Conservation (phyloP, 2,113 vertebrate species). For the Hemibagrus wyckioides region DNA sequence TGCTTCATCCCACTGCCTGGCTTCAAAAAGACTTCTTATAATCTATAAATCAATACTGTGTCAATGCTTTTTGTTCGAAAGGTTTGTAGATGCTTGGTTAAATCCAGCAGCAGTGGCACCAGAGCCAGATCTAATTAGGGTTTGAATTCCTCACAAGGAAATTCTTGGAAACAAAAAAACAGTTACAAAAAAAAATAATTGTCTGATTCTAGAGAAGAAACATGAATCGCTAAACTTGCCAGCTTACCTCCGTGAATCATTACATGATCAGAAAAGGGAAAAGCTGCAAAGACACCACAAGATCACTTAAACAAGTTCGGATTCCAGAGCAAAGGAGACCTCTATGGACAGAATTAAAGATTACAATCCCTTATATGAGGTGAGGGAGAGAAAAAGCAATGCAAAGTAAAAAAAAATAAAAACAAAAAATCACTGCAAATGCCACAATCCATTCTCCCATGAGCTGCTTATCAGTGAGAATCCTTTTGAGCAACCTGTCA, state of each 20-base stretch:
- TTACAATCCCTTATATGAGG: constrained; percentile 30
- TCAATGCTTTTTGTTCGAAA: constrained; percentile 4
- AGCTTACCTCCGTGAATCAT: not conserved
- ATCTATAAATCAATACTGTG: constrained; percentile 18
- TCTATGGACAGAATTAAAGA: constrained; percentile 58
- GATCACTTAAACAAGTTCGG: not conserved
- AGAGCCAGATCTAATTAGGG: not conserved
- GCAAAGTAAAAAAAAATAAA: too few relatives aligned
- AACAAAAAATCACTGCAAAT: not conserved
- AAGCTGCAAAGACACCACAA: not conserved
- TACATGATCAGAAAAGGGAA: constrained; percentile 1
- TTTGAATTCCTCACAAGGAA: not conserved
- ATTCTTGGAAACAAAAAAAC: not conserved
- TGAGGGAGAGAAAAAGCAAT: too few relatives aligned
- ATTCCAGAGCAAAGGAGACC: constrained; percentile 57
- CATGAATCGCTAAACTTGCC: not conserved
- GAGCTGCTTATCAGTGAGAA: not conserved
- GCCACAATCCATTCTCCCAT: not conserved
- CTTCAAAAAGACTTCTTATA: not conserved
- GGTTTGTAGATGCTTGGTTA: not conserved
- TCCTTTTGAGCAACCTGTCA: not conserved
- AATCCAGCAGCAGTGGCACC: not conserved
- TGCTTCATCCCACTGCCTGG: constrained; percentile 30
- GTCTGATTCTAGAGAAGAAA: not conserved
- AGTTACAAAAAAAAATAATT: not conserved